phyloP scores from a whole-genome alignment of 2,888 invertebrate genomes.

The Barypeithes pellucidus region DNA sequence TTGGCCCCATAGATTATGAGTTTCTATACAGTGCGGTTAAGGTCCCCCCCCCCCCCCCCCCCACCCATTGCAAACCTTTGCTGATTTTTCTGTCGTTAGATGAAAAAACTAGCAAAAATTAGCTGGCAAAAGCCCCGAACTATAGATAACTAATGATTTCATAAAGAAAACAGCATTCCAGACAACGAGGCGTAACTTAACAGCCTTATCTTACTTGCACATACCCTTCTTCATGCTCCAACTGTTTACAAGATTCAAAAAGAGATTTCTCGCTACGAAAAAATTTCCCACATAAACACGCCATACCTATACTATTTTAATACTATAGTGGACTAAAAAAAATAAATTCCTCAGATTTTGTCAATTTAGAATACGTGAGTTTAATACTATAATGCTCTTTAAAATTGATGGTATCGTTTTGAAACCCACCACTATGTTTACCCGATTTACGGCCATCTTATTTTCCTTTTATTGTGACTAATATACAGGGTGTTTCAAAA shows the following conservation, averaged over 20 bases:
- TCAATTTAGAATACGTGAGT: constrained; percentile 36
- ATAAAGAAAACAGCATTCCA: constrained; percentile 12
- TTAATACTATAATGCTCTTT: constrained; percentile 21
- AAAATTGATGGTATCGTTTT: constrained; percentile 21
- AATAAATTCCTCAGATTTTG: constrained; percentile 32
- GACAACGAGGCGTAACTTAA: constrained; percentile 10
- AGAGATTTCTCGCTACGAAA: constrained; percentile 14
- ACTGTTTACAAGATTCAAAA: constrained; percentile 33
- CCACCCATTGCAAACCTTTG: too few species aligned
- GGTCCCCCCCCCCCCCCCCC: too few species aligned
- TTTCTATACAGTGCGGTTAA: too few species aligned
- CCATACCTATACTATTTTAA: too few species aligned
- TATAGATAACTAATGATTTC: constrained; percentile 18
- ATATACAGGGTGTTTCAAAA: too few species aligned
- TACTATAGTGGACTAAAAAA: constrained; percentile 20
- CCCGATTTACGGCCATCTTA: constrained; percentile 3
- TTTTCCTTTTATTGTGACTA: neutral
- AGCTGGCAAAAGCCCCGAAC: neutral
- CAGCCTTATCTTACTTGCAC: constrained; percentile 22
- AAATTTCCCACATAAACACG: constrained; percentile 36
- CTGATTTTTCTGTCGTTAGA: too few species aligned
- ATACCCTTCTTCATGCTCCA: constrained; percentile 41
- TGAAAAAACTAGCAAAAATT: too few species aligned
- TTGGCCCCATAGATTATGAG: too few species aligned
- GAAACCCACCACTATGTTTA: constrained; percentile 18